phyloP scores from a whole-genome alignment of 2,888 invertebrate species.

The Conops quadrifasciatus region DNA sequence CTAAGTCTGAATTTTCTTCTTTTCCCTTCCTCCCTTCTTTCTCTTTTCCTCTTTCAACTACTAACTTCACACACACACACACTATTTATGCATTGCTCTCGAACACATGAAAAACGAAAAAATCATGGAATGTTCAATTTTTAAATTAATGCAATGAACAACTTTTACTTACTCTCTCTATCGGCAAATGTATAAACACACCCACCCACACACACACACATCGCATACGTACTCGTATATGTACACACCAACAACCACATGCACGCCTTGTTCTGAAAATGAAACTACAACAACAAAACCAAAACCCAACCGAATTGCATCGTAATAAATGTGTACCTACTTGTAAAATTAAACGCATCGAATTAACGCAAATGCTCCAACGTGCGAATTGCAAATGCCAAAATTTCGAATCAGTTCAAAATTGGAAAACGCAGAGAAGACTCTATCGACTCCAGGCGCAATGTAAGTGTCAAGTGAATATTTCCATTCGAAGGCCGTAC shows the following conservation, averaged over 20 bases:
- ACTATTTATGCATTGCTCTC: neutral
- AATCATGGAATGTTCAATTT: neutral
- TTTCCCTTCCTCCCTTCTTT: constrained; percentile 7
- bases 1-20: constrained; percentile 18
- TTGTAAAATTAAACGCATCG: no score
- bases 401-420: constrained; percentile 50
- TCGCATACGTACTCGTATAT: neutral
- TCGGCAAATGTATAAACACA: neutral
- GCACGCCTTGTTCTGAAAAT: constrained; percentile 27
- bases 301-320: neutral
- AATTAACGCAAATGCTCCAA: neutral
- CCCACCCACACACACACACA: neutral
- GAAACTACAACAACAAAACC: constrained; percentile 3
- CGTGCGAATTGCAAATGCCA: constrained; percentile 26
- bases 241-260: neutral
- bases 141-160: neutral
- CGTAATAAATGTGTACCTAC: constrained; percentile 5
- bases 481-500: constrained; percentile 34
- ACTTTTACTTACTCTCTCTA: neutral
- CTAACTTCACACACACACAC: constrained; percentile 7
- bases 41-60: constrained; percentile 19
- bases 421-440: constrained; percentile 57
- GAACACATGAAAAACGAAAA: constrained; percentile 1
- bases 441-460: constrained; percentile 54
- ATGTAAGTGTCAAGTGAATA: constrained; percentile 51